Evolutionary conservation across 2,113 vertebrate species (phyloP).

Genomic region (Mustelus asterias): DNA sequence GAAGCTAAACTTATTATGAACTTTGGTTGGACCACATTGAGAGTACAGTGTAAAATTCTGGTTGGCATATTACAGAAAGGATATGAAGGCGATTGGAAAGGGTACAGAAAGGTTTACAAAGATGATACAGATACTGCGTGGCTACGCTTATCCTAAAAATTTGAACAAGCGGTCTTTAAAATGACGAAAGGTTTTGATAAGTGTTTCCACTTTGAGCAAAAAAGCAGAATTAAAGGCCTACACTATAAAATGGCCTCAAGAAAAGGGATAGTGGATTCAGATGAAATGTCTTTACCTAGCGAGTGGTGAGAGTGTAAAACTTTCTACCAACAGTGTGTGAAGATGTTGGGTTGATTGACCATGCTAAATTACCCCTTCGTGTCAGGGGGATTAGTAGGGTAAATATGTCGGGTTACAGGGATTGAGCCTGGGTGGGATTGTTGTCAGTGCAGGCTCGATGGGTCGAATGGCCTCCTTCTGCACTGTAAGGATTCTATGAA

Average conservation of each 20-base stretch:
- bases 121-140: neutral
- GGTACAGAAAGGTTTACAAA: neutral
- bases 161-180: neutral
- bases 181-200: neutral
- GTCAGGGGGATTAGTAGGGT: no score
- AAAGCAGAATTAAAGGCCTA: neutral
- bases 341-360: no score
- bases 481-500: no score
- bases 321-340: neutral
- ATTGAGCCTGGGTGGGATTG: no score
- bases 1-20: no score
- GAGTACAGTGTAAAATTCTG: neutral
- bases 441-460: no score
- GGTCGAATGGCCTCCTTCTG: no score
- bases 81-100: neutral
- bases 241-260: neutral
- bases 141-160: neutral
- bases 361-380: no score
- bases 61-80: neutral
- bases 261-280: neutral
- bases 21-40: no score
- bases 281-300: neutral
- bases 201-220: neutral
- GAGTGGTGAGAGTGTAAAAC: neutral
- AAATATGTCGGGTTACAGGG: no score